Conservation (phyloP, 2,113 vertebrate genomes). For the Gnathonemus echidnorhynchus region DNA sequence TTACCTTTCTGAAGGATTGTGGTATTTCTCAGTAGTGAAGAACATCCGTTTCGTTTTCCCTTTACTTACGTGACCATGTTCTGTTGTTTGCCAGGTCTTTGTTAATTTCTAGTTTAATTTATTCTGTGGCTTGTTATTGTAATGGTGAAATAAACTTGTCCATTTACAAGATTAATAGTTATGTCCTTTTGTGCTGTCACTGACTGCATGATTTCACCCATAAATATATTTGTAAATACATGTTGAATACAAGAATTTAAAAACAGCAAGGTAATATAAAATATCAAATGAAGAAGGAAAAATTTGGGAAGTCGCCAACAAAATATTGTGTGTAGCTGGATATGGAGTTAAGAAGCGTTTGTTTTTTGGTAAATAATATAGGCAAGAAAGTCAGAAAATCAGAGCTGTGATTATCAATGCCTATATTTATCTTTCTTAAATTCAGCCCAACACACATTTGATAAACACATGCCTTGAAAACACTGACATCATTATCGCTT, state of each 20-base stretch:
- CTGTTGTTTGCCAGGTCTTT: constrained; percentile 78
- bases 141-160: constrained; percentile 98
- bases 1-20: constrained; percentile 25
- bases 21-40: constrained; percentile 43
- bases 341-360: neutral
- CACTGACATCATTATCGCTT: neutral
- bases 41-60: constrained; percentile 46
- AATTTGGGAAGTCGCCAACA: neutral
- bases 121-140: constrained; percentile 85
- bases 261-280: neutral
- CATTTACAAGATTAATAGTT: constrained; percentile 57
- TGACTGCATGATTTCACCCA: neutral
- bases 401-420: neutral
- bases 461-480: neutral
- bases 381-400: neutral
- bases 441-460: neutral
- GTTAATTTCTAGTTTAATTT: constrained; percentile 65
- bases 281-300: neutral
- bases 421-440: neutral
- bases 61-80: constrained; percentile 38
- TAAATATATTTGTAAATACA: neutral
- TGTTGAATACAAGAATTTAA: neutral
- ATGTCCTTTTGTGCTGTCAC: neutral
- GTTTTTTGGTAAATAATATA: neutral
- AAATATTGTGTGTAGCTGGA: neutral